Evolutionary conservation across 2,113 vertebrate species (phyloP).

Genomic region (Donacobius atricapilla): DNA sequence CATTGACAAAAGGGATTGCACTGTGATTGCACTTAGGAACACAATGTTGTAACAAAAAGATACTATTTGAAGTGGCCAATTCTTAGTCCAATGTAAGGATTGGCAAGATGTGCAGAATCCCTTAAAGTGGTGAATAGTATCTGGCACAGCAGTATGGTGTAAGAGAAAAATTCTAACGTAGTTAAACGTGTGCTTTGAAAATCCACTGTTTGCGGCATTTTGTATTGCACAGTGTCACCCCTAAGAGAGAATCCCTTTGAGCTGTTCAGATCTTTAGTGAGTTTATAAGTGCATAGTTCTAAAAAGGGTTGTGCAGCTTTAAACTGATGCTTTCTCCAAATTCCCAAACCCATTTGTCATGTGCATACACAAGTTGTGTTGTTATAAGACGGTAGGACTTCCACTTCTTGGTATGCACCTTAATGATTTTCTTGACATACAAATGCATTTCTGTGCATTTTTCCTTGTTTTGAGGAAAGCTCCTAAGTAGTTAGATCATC

Average conservation of each 20-base stretch:
- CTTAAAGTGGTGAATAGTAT: not conserved
- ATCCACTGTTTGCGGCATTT: conserved; percentile 31
- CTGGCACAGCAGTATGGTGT: conserved; percentile 32
- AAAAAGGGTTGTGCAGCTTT: conserved; percentile 41
- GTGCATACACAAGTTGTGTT: conserved; percentile 13
- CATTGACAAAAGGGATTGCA: conserved; percentile 9
- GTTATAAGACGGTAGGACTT: not conserved
- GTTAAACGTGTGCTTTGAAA: conserved; percentile 25
- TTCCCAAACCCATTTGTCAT: not conserved
- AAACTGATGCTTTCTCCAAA: conserved; percentile 29
- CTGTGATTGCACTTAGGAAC: conserved; percentile 35
- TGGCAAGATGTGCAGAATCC: conserved; percentile 5
- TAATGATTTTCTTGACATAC: not conserved
- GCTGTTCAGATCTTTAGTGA: conserved; percentile 29
- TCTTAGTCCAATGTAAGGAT: not conserved
- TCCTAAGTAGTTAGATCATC: not conserved
- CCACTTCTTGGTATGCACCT: not conserved
- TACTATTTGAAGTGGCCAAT: not conserved
- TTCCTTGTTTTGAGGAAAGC: conserved; percentile 9
- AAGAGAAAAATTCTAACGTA: not conserved
- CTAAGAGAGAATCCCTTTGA: not conserved
- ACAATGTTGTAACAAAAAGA: not conserved
- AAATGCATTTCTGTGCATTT: not conserved
- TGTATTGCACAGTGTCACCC: conserved; percentile 35
- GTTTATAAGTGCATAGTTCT: not conserved